Percentiles rank a stretch among this genome's conserved stretches.
phyloP scores from a whole-genome alignment of 2,113 vertebrate species.

The Centropus bengalensis region DNA sequence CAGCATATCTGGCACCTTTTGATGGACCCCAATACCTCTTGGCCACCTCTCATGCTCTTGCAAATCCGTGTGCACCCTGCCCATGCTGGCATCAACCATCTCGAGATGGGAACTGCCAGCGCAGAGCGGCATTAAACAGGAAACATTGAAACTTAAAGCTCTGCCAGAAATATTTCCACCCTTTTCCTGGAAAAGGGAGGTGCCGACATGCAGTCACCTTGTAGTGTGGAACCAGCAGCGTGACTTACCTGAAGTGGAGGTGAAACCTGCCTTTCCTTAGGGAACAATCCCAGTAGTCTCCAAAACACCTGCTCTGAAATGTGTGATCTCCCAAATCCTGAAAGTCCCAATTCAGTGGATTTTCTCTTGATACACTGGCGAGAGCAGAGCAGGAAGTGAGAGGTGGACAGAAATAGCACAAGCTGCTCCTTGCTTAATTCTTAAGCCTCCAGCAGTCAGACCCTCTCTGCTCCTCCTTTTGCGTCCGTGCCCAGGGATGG shows the following conservation, averaged over 20 bases:
- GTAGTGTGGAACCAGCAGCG: rapidly evolving
- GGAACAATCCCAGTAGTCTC: not conserved
- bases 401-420: not conserved
- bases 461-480: not conserved
- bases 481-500: rapidly evolving
- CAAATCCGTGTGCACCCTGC: not conserved
- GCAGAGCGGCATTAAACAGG: not conserved
- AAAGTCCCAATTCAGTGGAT: not conserved
- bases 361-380: not conserved
- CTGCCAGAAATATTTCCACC: not conserved
- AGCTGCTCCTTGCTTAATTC: not conserved
- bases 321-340: not conserved
- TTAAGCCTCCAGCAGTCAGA: not conserved
- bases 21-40: not conserved
- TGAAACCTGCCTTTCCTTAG: not conserved
- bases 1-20: not conserved
- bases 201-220: not conserved
- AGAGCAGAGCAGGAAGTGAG: not conserved
- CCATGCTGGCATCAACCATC: not conserved
- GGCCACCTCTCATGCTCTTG: not conserved
- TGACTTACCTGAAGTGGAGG: not conserved
- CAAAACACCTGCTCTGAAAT: not conserved
- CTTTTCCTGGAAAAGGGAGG: not conserved
- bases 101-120: not conserved
- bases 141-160: not conserved